A percentile compares a stretch with the other conserved stretches of the same genome.
Conservation (phyloP, 2,888 invertebrate genomes). For the Orthosia gracilis region DNA sequence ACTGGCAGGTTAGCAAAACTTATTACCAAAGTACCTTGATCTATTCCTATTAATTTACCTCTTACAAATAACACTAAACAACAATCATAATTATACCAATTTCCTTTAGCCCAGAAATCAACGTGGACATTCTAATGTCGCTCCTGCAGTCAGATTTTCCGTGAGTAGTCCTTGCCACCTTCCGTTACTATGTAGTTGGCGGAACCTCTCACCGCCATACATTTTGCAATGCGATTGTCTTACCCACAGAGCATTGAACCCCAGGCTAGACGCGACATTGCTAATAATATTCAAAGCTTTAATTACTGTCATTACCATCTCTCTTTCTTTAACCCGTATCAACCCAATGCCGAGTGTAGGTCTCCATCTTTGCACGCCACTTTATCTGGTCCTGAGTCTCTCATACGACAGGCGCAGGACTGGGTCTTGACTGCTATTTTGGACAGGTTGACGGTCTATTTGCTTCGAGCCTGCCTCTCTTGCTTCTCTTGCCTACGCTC, state of each 20-base stretch:
- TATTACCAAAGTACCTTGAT: not conserved
- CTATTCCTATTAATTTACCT: not conserved
- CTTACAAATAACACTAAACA: not conserved
- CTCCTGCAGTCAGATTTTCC: conserved; percentile 9
- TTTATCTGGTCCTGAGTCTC: no score
- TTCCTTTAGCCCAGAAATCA: conserved; percentile 7
- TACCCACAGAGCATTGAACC: conserved; percentile 34
- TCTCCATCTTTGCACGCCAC: no score
- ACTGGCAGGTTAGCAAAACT: not conserved
- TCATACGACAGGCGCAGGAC: no score
- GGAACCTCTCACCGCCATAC: conserved; percentile 66
- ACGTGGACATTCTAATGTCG: conserved; percentile 26
- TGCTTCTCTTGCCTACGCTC: no score
- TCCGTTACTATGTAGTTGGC: conserved; percentile 50
- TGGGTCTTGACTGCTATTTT: no score
- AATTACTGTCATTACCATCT: no score
- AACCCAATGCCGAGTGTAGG: no score
- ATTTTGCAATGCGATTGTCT: conserved; percentile 72
- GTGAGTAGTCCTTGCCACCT: conserved; percentile 62
- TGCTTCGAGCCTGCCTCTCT: no score
- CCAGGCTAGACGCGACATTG: no score
- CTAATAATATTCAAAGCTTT: no score
- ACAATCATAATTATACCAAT: not conserved
- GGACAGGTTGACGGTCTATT: no score
- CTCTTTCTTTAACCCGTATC: no score